Base-by-base conservation (phyloP, 2,797 vertebrate species). In the Catharus ustulatus region DNA sequence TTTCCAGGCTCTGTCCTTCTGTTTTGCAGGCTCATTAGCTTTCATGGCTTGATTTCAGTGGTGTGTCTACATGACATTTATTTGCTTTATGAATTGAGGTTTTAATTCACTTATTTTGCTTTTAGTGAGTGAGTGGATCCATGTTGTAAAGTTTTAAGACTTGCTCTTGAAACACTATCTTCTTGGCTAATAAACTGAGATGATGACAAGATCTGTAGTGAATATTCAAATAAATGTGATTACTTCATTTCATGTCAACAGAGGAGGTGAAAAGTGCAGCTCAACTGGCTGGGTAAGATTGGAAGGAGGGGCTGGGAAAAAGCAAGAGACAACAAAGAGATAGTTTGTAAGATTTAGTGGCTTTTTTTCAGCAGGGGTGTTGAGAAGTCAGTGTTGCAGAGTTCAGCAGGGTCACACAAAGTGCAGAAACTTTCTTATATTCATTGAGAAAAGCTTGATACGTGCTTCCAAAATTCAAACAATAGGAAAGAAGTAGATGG, bases 341-440 rank as follows among this genome's bases (percentile, higher is more conserved):
- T 97, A 97, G 96, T 95, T 96, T 97, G 96, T 97, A 97, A 97
- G 97, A 98, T 98, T 98, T 98, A 98, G 96, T 97, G 97, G 96
- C 97, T 98, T 98, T 97, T 81, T 94, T 97, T 96, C 97, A 95
- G 87, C 96, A 97, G 96, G 97, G 97, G 97, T 98, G 98, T 98
- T 97, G 97, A 97, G 96, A 96, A 97, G 96, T 97, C 98, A 98
- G 98, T 96, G 97, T 97, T 98, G 96, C 97, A 92, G 97, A 97
- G 98, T 99, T 99, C 98, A 98, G 96, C 90, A 96, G 95, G 99
- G 98, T 99, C 98, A 99, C 95, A 93, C 95, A 97, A 97, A 99
- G 99, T 98, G 98, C 98, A 98, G 98, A 95, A 94, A 97, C 94
- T 93, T 97, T 96, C 91, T 97, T 95, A 87, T 96, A 95, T 95